Evolutionary conservation across 2,888 invertebrate genomes (phyloP), one percentile per base, ranked within the genome.

Genomic region (Andrena minutula): DNA sequence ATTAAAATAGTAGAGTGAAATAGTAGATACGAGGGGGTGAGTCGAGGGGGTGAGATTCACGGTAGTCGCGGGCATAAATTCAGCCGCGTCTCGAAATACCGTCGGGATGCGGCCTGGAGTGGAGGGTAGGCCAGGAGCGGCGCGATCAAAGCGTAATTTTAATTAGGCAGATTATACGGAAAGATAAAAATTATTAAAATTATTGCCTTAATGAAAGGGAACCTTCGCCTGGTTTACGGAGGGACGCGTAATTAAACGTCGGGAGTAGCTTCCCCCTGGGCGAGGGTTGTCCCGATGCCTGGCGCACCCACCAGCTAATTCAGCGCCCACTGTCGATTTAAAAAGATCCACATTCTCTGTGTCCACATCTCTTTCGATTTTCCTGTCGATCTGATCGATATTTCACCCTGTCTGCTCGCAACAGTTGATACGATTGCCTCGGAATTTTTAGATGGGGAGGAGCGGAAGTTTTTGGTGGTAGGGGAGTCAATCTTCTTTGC

Each of bases 111-210:
- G 35, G 79, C 77, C 70, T 72, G 75, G 85, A 88, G 85, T 87
- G 80, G 77, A 88, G 86, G 86, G 86, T 88, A 79, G 41, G 86
- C 88, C 79, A 85, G 88, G 88, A 86, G 86, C 87, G 89, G 88
- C 89, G 90, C 91, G 93, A 94, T 93, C 93, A 93, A 93, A 93
- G 93, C 92, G 90, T 93, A 92, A 93, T 93, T 94, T 93, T 93
- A 93, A 94, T 93, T 93, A 93, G 93, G 89, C 92, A 92, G 93
- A 94, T 94, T 93, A 93, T 93, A 93, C 91, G 89, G 90, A 91
- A 92, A 93, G 93, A 94, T 94, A 94, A 94, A 94, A 94, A 94
- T 94, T 93, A 94, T 93, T 92, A 94, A 94, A 93, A 93, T 94
- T 94, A 94, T 94, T 93, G 92, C 93, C 92, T 92, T 94, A 93